Base-by-base conservation (phyloP, 23 tunicate species). In the Oikopleura albicans region DNA sequence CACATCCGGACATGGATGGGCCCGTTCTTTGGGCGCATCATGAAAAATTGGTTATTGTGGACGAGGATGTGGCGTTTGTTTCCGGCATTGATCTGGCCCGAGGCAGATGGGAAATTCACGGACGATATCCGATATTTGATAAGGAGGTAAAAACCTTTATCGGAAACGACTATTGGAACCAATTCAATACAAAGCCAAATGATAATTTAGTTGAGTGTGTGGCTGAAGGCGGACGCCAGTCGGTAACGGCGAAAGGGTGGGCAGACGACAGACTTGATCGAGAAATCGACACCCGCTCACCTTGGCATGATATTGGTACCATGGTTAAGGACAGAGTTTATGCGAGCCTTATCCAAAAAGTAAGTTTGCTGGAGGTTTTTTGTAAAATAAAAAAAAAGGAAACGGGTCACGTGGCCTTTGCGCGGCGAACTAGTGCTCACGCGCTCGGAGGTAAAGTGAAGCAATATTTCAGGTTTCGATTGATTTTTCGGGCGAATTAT, bases 241-340 rank as follows among this genome's bases (percentile, higher is more conserved):
- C n/a, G n/a, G 22, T 49, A 12, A 49, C 63, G 22, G 63, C 63
- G 16, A 22, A 12, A 8, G 63, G 63, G 12, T 49, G 63, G 63
- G 22, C 16, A 49, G 63, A 49, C 22, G 63, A 49, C 22, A 12
- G 63, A 22, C 63, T 71, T 31, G 79, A 71, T 71, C 79, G 79
- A 16, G 4, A 27, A 71, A 12, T 37, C 31, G 79, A 71, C 28
- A 29, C 79, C 4, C 79, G 79, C 4, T 71, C 79, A 37, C 99
- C 99, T 1, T 95, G 99, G 99, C 99, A 95, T 85, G 99, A 95
- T 56, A 90, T 95, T 41, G 96, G 96, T 0, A 86, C 89, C 34
- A 88, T 89, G 35, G 87, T 91, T 4, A 88, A 93, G 39, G 98
- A n/a, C n/a, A n/a, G n/a, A n/a, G n/a, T n/a, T n/a, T n/a, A n/a